Evolutionary conservation across 2,797 vertebrate species (phyloP), one percentile per base, ranked within the genome.

Genomic region (Staurois parvus): DNA sequence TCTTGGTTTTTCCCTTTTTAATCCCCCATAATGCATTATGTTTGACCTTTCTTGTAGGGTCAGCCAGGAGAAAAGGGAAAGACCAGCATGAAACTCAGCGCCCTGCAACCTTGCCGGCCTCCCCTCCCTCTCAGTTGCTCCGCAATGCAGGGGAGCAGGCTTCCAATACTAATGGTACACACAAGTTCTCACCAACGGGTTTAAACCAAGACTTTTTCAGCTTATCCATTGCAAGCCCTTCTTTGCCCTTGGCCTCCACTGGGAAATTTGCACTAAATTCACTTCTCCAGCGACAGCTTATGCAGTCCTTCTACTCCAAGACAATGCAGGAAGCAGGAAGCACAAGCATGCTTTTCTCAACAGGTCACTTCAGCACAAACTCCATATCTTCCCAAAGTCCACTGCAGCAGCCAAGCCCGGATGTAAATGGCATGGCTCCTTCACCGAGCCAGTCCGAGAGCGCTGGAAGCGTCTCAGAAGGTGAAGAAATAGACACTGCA

Each of bases 1-100:
- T 95, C 94, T 93, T 93, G 94, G 94, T 94, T 96, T 96, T 96
- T 95, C 94, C 96, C 96, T 93, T 97, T 81, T 96, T 96, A 96
- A 97, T 96, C 97, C 97, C 98, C 97, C 97, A 97, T 99, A 99
- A 99, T 99, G 98, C 98, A 99, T 98, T 99, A 97, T 99, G 97
- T 99, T 98, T 99, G 97, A 97, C 98, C 98, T 99, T 99, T 98
- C 98, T 98, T 99, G 98, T 99, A 99, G 98, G 98, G 97, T 97
- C 97, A 98, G 97, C 97, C 94, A 95, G 96, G 95, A 97, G 96
- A 96, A 98, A 98, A 98, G 96, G 97, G 96, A 98, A 97, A 97
- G 97, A 97, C 96, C 95, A 95, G 95, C 92, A 94, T 95, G 97
- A 98, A 94, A 94, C 95, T 94, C 92, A 95, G 95, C 96, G 96